Conservation (phyloP, 2,113 vertebrate species). For the Coturnix japonica region DNA sequence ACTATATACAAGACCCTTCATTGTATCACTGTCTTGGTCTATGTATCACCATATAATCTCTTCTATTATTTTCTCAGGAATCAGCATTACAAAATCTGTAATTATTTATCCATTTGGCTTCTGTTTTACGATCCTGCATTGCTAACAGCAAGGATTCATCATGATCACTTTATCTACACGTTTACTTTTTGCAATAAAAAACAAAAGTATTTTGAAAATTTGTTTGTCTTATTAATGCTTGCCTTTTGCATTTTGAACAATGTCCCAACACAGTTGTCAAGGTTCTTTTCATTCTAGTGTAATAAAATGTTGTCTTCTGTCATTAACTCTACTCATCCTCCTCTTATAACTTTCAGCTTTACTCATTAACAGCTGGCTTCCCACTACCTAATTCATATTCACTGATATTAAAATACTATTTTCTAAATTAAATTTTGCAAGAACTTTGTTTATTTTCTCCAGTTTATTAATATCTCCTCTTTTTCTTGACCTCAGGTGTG, state of each 20-base stretch:
- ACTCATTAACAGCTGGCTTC: neutral
- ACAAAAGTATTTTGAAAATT: neutral
- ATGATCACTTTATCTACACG: neutral
- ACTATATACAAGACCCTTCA: neutral
- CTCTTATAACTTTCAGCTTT: neutral
- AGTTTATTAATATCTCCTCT: neutral
- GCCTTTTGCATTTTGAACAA: neutral
- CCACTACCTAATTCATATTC: constrained; percentile 6
- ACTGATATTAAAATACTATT: constrained; percentile 12
- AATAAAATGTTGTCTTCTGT: neutral
- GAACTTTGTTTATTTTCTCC: constrained; percentile 27
- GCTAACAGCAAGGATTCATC: neutral
- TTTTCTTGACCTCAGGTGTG: neutral
- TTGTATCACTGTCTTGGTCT: neutral
- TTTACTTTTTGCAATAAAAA: constrained; percentile 10
- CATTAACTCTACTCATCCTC: neutral
- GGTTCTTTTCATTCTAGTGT: neutral
- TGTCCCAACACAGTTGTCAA: neutral
- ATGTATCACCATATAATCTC: neutral
- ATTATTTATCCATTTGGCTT: neutral
- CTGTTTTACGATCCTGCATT: neutral
- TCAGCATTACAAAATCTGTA: neutral
- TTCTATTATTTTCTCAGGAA: neutral
- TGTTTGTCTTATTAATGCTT: neutral
- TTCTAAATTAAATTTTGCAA: constrained; percentile 27